These are phyloP conservation scores for Limnephilus marmoratus DNA, from an alignment of 2,888 invertebrate genomes.

Conservation along the genomic window DNA sequence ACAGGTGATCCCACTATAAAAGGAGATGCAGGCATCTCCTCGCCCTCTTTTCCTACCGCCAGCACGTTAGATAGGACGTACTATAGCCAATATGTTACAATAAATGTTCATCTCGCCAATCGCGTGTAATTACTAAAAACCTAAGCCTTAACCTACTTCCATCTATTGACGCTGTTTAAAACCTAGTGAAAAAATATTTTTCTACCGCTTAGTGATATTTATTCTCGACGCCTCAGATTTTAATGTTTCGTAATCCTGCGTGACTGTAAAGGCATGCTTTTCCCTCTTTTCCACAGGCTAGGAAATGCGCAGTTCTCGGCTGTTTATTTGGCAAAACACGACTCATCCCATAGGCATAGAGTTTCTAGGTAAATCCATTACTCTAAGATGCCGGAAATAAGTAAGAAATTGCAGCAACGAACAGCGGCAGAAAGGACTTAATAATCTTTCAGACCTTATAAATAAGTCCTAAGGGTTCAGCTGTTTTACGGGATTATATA, in stretches of 20 bases:
- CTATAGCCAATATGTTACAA: no score
- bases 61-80: no score
- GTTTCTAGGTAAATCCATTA: background rate
- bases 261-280: background rate
- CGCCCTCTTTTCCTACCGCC: no score
- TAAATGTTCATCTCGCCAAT: no score
- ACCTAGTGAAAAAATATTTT: no score
- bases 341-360: background rate
- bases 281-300: background rate
- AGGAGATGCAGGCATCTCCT: no score
- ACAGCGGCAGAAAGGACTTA: background rate
- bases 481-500: background rate
- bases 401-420: background rate
- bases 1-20: no score
- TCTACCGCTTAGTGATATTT: no score
- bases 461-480: background rate
- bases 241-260: background rate
- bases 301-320: background rate
- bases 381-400: background rate
- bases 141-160: no score
- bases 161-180: no score
- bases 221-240: no score
- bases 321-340: background rate
- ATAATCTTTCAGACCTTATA: background rate
- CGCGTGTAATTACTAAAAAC: no score